phyloP scores from a whole-genome alignment of 2,797 vertebrate genomes.

The Typhlichthys subterraneus region DNA sequence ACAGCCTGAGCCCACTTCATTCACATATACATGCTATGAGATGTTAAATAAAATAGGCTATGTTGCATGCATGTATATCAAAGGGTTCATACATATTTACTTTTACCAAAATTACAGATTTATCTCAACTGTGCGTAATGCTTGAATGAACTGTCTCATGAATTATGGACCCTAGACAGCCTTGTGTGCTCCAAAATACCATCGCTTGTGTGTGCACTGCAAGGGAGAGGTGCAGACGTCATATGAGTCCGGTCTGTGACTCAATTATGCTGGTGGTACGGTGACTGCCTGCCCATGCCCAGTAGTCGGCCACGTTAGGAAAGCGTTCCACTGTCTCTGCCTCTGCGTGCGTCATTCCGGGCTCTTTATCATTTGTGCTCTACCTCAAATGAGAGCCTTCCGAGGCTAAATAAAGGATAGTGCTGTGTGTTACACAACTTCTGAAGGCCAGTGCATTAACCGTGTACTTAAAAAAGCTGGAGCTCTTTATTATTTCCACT shows the following conservation, averaged over 20 bases:
- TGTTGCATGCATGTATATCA: no score
- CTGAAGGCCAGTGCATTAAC: constrained; percentile 48
- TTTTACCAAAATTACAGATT: constrained; percentile 1
- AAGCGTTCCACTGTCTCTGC: constrained; percentile 67
- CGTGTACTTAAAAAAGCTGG: constrained; percentile 6
- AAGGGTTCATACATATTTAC: no score
- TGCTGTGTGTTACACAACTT: constrained; percentile 52
- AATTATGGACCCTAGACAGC: constrained; percentile 25
- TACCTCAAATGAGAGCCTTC: constrained; percentile 74
- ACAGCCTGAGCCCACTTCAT: no score
- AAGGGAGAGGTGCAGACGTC: constrained; percentile 33
- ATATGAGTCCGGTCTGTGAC: constrained; percentile 44
- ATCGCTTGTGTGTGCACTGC: constrained; percentile 13
- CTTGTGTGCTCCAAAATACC: constrained; percentile 24
- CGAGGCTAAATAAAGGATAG: constrained; percentile 63
- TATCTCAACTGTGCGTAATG: constrained; percentile 21
- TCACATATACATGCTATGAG: no score
- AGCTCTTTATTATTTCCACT: no score
- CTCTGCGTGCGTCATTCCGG: constrained; percentile 73
- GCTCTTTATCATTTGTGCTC: constrained; percentile 64
- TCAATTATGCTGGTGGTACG: constrained; percentile 52
- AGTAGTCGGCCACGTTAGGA: constrained; percentile 46
- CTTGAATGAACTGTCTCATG: constrained; percentile 26
- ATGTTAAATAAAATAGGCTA: no score
- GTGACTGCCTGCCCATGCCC: constrained; percentile 44